These are phyloP conservation scores for Pachyseris speciosa DNA, from an alignment of 64 coral and sea anemone genomes.

Conservation along the genomic window DNA sequence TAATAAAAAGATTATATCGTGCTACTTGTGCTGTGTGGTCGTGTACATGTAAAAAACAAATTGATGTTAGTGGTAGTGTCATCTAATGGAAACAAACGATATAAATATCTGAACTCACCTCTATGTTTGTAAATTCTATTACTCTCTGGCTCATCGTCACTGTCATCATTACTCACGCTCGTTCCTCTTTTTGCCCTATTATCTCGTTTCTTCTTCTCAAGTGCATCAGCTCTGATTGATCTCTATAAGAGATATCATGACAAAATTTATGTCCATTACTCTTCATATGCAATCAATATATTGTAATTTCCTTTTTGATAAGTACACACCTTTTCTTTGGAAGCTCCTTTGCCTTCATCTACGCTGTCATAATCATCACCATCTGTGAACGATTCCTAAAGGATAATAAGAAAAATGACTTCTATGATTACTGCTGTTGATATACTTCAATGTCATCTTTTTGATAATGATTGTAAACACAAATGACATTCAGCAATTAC, in stretches of 20 bases:
- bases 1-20: neutral
- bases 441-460: neutral
- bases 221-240: conserved; percentile 1
- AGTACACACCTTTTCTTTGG: conserved; percentile 11
- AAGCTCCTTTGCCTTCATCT: conserved; percentile 6
- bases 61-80: neutral
- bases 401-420: neutral
- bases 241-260: neutral
- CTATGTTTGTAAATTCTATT: neutral
- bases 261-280: neutral
- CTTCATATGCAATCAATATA: neutral
- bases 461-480: conserved; percentile 6
- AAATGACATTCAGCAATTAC: neutral
- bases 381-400: conserved; percentile 1
- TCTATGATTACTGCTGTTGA: conserved; percentile 3
- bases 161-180: neutral
- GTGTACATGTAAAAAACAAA: conserved; percentile 6
- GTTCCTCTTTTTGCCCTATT: neutral
- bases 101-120: conserved; percentile 3
- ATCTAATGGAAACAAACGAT: neutral
- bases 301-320: neutral
- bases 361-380: conserved; percentile 7
- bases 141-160: conserved; percentile 9
- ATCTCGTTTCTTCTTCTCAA: too few relatives aligned
- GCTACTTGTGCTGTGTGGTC: neutral